phyloP scores from a whole-genome alignment of 2,797 vertebrate species.

The Mus minutoides region DNA sequence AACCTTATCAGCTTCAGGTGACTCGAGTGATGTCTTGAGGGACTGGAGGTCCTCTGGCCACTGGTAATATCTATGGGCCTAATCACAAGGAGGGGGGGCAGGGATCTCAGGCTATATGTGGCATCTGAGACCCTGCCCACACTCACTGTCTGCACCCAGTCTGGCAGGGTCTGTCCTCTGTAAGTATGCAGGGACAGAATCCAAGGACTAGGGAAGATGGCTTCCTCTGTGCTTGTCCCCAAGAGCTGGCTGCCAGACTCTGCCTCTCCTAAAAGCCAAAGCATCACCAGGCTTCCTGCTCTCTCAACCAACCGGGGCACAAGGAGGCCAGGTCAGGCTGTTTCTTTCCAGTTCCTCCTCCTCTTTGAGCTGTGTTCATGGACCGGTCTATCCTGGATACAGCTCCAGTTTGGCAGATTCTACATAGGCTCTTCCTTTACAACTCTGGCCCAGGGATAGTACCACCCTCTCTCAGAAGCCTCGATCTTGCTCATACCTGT shows the following conservation, averaged over 20 bases:
- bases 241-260: neutral
- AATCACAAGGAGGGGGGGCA: neutral
- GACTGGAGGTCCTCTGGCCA: neutral
- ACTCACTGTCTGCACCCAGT: neutral
- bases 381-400: neutral
- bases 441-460: neutral
- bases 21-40: fast-evolving
- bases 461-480: too few species aligned
- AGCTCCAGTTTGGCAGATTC: neutral
- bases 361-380: too few species aligned
- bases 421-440: neutral
- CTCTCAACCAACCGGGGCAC: neutral
- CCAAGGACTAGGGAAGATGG: neutral
- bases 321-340: neutral
- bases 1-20: neutral
- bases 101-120: fast-evolving
- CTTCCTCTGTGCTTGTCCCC: neutral
- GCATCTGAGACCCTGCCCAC: neutral
- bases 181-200: neutral
- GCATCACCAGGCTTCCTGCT: neutral
- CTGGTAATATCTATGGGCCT: neutral
- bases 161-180: neutral
- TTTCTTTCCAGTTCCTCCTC: neutral
- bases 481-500: neutral
- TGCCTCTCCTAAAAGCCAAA: neutral